phyloP scores from a whole-genome alignment of 2,797 vertebrate genomes.

The Glyptemys insculpta region DNA sequence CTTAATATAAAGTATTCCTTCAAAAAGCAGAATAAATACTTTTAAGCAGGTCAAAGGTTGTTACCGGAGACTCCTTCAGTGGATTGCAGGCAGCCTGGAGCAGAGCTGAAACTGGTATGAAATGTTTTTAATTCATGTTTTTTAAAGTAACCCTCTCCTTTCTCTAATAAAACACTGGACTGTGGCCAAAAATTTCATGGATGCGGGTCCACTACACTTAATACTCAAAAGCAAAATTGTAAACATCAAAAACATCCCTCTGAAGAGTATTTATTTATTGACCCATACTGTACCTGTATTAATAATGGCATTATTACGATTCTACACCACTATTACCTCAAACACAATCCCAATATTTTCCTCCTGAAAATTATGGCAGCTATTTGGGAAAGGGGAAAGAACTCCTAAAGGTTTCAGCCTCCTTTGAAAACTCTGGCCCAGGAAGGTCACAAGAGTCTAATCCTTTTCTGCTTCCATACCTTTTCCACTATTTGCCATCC shows the following conservation, averaged over 20 bases:
- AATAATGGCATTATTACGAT: neutral
- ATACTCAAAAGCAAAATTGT: neutral
- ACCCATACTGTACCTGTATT: neutral
- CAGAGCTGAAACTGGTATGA: neutral
- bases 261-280: neutral
- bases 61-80: neutral
- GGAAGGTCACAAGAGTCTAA: neutral
- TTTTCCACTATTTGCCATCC: fast-evolving
- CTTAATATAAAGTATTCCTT: neutral
- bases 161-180: neutral
- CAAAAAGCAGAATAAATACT: neutral
- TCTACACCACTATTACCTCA: neutral
- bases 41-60: neutral
- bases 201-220: neutral
- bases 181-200: neutral
- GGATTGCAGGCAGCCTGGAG: neutral
- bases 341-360: neutral
- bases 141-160: neutral
- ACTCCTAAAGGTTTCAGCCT: neutral
- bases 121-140: neutral
- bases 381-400: neutral
- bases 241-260: conserved; percentile 14
- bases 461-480: neutral
- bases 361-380: neutral
- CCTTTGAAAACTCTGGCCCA: neutral